Evolutionary conservation across 2,113 vertebrate species (phyloP), one percentile per base, ranked within the genome.

Genomic region (Chiloscyllium plagiosum): DNA sequence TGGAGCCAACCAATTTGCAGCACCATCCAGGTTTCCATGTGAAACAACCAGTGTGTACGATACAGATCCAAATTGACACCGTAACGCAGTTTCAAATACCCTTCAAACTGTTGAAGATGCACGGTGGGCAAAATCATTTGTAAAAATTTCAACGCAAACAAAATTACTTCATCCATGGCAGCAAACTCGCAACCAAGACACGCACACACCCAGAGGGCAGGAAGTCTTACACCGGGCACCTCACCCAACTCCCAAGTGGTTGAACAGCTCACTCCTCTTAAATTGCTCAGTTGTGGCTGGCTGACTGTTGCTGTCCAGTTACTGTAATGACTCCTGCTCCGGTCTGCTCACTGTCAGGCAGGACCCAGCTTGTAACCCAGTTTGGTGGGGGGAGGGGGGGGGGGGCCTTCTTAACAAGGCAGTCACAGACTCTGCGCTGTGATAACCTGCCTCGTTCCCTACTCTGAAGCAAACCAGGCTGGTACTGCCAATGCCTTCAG

Each of bases 21-120:
- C 7, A 47, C 7, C 47, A 24, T 87, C 86, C 24, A 1, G 85
- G 85, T 87, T 87, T 87, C 85, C 85, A 22, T 15, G 52, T 89
- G 56, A 56, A 52, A 87, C 42, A 52, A 50, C 47, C 85, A 20
- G 89, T 65, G 89, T 92, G 89, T 65, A 65, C 29, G 19, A 65
- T 65, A 89, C 52, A 65, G 56, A 92, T 92, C 56, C 89, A 92
- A 92, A 92, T 61, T n/a, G 33, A 92, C 56, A 92, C 52, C 89
- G 29, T 33, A 92, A 65, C 4, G 56, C 89, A 92, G 89, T 26
- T 29, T 92, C 89, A 65, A 33, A 92, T 61, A 65, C 19, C 56
- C 56, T 92, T 92, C 19, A 13, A 65, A 92, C 89, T 92, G 89
- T 65, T 33, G 26, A 92, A 92, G 89, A 92, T 65, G 89, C 89